Evolutionary conservation across 2,113 vertebrate genomes (phyloP).

Genomic region (Felis catus): DNA sequence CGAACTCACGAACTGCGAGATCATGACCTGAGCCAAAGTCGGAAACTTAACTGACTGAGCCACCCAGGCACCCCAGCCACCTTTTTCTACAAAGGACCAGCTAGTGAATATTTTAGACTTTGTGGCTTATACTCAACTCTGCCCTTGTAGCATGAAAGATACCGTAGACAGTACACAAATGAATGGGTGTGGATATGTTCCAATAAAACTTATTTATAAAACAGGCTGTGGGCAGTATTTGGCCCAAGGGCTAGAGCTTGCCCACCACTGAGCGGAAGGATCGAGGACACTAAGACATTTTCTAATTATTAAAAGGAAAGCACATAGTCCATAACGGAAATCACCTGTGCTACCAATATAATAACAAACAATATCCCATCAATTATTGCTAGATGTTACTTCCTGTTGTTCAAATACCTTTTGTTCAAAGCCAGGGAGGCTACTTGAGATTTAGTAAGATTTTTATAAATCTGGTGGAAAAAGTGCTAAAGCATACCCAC

Average conservation of each 20-base stretch:
- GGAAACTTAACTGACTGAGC: no score
- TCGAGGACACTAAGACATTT: not conserved
- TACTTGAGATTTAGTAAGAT: no score
- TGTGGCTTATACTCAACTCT: not conserved
- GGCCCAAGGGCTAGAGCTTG: not conserved
- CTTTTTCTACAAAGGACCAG: not conserved
- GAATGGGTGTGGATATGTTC: not conserved
- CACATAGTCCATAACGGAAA: not conserved
- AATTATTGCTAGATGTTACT: not conserved
- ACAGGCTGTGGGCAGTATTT: not conserved
- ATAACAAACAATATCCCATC: not conserved
- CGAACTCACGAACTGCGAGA: no score
- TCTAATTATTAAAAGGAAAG: not conserved
- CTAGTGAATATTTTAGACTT: not conserved
- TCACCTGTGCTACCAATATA: not conserved
- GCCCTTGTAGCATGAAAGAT: not conserved
- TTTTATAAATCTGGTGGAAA: not conserved
- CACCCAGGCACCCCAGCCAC: not conserved
- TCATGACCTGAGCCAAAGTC: no score
- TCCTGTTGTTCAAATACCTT: not conserved
- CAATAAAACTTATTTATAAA: not conserved
- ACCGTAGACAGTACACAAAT: not conserved
- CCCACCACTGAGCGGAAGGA: not conserved
- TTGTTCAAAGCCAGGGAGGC: not conserved
- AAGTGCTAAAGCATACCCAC: not conserved